Base-by-base conservation (phyloP, 2,113 vertebrate species). In the Edolisoma coerulescens region DNA sequence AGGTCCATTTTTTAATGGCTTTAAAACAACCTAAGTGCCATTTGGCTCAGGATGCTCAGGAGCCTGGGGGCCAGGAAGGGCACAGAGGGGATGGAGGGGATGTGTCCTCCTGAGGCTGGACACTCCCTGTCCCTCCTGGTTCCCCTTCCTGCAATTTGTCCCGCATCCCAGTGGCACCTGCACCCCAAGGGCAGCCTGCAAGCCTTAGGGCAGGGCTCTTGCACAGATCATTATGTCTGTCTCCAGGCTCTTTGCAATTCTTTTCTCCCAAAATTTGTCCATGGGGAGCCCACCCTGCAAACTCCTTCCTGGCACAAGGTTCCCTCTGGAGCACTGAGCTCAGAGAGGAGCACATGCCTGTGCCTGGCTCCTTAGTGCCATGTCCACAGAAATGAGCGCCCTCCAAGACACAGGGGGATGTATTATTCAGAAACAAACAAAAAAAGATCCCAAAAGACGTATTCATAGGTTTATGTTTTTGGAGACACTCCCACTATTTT, bases 261-360 rank as follows among this genome's bases (percentile, higher is more conserved):
- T 0, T 68, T 83, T 56, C 35, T 44, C 54, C 27, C 9, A 13
- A 23, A 61, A 5, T 87, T 53, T 52, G 56, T 27, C 73, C 23
- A 5, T 16, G 35, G 20, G 45, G 42, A 83, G 16, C 37, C 33
- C 24, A 45, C 19, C 5, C n/a, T 56, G 65, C 22, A 75, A 85
- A 60, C 8, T 27, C 64, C 47, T 57, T 30, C 50, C 53, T 28
- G 30, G 39, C 33, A 50, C 30, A 13, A 59, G 47, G 4, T 16
- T 87, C 28, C 64, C n/a, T 35, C 50, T 1, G 1, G 60, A 78
- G 41, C 26, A 1, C 2, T 0, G 1, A 50, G 13, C 44, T 35
- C 3, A 1, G 50, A 84, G 45, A 53, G 24, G 37, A 61, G 23
- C 49, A n/a, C 30, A 9, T 32, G 64, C 42, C 16, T 50, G 26